Percentiles rank a stretch among this genome's conserved stretches.
These are phyloP conservation scores for Heliopora coerulea DNA, from an alignment of 92 coral and sea anemone species.

Conservation along the genomic window DNA sequence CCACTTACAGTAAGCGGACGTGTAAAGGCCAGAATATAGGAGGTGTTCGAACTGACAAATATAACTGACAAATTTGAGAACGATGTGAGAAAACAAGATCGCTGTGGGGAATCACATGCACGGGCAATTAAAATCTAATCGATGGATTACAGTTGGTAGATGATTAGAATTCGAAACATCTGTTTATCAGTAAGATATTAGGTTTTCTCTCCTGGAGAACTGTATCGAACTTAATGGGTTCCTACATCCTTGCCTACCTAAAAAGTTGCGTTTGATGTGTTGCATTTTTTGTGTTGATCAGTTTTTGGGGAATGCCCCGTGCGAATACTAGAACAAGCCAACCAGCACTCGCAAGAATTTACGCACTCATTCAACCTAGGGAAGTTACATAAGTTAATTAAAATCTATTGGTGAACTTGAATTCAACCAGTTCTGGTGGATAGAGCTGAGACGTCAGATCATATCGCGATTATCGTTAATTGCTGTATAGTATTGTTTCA, in stretches of 20 bases:
- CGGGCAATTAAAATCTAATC: too few relatives aligned
- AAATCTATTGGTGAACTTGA: background rate
- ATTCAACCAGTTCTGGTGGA: background rate
- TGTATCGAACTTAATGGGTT: constrained; percentile 7
- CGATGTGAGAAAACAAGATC: too few relatives aligned
- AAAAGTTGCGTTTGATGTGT: too few relatives aligned
- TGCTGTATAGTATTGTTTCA: too few relatives aligned
- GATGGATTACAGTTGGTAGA: background rate
- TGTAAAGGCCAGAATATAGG: too few relatives aligned
- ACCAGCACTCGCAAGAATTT: background rate
- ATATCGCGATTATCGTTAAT: too few relatives aligned
- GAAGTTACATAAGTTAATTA: background rate
- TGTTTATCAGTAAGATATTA: constrained; percentile 2
- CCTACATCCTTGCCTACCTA: background rate
- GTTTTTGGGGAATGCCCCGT: constrained; percentile 6
- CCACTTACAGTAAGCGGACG: too few relatives aligned
- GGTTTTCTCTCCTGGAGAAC: constrained; percentile 4
- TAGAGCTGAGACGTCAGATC: too few relatives aligned
- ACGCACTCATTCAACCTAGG: background rate
- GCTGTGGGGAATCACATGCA: too few relatives aligned
- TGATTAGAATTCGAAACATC: background rate
- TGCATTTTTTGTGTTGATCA: constrained; percentile 8
- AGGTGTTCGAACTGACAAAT: too few relatives aligned
- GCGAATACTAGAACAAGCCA: too few relatives aligned
- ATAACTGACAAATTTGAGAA: too few relatives aligned